A percentile compares a stretch with the other conserved stretches of the same genome.
Evolutionary conservation across 2,797 vertebrate genomes (phyloP).

Genomic region (Diplodus sargus): DNA sequence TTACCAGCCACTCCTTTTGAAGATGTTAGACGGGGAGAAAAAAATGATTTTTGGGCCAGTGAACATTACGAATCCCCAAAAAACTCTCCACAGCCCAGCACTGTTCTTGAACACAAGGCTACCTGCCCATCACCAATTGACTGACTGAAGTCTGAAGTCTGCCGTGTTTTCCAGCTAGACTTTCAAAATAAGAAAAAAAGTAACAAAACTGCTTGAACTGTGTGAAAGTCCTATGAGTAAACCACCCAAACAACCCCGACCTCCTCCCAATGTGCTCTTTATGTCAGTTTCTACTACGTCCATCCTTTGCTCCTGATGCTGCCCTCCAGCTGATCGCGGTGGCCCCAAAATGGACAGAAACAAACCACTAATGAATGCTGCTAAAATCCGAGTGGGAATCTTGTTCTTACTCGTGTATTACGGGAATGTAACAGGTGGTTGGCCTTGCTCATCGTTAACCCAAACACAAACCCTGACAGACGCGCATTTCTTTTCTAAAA

Average conservation of each 20-base stretch:
- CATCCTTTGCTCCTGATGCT: no score
- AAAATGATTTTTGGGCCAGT: no score
- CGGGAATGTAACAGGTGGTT: neutral
- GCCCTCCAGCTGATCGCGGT: no score
- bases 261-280: no score
- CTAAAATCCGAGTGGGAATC: neutral
- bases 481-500: neutral
- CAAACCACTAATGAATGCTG: neutral
- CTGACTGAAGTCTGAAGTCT: neutral
- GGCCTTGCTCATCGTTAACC: slow-evolving; percentile 16
- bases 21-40: no score
- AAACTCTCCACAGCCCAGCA: neutral
- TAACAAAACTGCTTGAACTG: no score
- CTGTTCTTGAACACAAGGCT: neutral
- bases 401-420: neutral
- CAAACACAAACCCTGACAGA: slow-evolving; percentile 3
- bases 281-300: no score
- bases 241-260: no score
- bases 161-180: neutral
- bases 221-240: no score
- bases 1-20: no score
- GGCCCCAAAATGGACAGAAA: neutral
- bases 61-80: no score
- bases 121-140: neutral
- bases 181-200: no score